A percentile compares a stretch with the other conserved stretches of the same genome.
Conservation (phyloP, 2,797 vertebrate species). For the Poecilia wingei region DNA sequence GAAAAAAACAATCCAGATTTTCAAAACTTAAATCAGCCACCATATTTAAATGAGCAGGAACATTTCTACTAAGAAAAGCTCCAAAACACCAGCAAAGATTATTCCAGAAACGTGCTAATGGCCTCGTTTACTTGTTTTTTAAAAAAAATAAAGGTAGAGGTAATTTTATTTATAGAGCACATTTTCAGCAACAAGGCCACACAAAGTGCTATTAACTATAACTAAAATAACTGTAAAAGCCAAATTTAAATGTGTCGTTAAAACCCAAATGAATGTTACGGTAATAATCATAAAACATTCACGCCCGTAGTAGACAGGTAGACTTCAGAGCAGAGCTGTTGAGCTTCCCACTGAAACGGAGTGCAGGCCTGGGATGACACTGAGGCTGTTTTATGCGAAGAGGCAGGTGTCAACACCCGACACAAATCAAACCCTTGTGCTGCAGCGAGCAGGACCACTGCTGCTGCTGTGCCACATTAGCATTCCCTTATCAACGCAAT, state of each 20-base stretch:
- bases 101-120: neutral
- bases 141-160: neutral
- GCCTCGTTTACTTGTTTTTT: neutral
- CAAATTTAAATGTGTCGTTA: neutral
- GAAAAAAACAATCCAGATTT: no score
- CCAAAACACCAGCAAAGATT: neutral
- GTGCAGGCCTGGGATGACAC: conserved; percentile 52
- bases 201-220: no score
- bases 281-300: neutral
- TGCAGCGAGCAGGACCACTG: conserved; percentile 45
- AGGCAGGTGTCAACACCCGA: conserved; percentile 74
- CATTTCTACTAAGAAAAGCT: neutral
- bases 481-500: conserved; percentile 62
- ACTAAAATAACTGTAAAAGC: neutral
- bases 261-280: neutral
- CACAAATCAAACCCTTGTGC: conserved; percentile 80
- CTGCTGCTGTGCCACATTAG: conserved; percentile 64
- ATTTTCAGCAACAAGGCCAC: no score
- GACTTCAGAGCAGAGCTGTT: conserved; percentile 18
- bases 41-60: neutral
- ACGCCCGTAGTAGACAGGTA: no score
- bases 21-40: neutral
- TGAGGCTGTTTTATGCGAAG: conserved; percentile 73
- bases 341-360: conserved; percentile 14
- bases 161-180: no score